Evolutionary conservation across 1,140 invertebrate species (phyloP).

Genomic region (Bombus huntii): DNA sequence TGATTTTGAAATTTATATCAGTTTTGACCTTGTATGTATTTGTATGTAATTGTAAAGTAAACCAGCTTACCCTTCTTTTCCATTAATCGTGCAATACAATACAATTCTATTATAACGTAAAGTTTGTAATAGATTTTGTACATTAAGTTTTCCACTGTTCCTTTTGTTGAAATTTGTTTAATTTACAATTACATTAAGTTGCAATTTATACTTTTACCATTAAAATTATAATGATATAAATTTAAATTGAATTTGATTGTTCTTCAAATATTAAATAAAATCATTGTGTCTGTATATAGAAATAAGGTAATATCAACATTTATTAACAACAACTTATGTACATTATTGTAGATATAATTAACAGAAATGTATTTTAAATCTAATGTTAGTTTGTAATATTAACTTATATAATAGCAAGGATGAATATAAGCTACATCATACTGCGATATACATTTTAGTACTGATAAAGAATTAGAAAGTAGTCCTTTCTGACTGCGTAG

Average conservation of each 20-base stretch:
- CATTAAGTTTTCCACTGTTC: not conserved
- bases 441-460: not conserved
- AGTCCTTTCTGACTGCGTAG: slow-evolving; percentile 73
- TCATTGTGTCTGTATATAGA: not conserved
- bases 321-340: slow-evolving; percentile 14
- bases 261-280: not conserved
- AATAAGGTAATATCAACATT: not conserved
- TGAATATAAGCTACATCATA: not conserved
- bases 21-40: not conserved
- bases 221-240: not conserved
- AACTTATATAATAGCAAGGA: not conserved
- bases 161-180: not conserved
- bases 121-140: not conserved
- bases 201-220: not conserved
- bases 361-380: not conserved
- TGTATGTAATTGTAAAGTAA: not conserved
- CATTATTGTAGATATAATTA: slow-evolving; percentile 12
- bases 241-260: not conserved
- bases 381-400: not conserved
- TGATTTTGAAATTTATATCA: slow-evolving; percentile 12
- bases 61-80: too few relatives aligned
- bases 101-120: not conserved
- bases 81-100: not conserved
- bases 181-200: not conserved
- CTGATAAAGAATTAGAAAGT: slow-evolving; percentile 66